These are phyloP conservation scores for Anhinga rufa DNA, from an alignment of 2,113 vertebrate genomes.

Conservation along the genomic window DNA sequence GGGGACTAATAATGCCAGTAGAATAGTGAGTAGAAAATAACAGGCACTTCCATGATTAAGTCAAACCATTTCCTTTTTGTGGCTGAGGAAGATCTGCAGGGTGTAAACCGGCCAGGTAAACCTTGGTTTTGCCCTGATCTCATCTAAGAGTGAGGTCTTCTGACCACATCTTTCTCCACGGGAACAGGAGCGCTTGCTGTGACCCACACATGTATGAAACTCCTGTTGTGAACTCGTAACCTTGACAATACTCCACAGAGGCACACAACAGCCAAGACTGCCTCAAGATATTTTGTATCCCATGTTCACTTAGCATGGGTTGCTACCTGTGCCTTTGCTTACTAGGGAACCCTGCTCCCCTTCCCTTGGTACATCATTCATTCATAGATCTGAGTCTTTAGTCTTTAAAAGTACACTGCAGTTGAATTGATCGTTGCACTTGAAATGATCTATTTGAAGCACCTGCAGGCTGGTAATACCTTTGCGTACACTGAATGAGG, in stretches of 20 bases:
- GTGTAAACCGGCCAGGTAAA: neutral
- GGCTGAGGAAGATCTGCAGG: conserved; percentile 8
- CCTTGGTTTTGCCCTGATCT: neutral
- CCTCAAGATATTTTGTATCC: neutral
- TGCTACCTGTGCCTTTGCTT: neutral
- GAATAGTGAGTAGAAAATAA: neutral
- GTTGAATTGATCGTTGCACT: neutral
- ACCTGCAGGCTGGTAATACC: neutral
- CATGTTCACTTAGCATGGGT: neutral
- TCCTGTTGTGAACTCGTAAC: neutral
- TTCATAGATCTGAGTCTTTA: neutral
- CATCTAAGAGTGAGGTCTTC: neutral
- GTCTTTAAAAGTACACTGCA: neutral
- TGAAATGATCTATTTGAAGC: neutral
- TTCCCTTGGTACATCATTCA: neutral
- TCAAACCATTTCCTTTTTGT: conserved; percentile 9
- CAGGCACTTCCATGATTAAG: neutral
- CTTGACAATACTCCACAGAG: neutral
- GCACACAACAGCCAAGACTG: neutral
- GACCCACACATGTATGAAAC: neutral
- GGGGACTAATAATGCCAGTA: neutral
- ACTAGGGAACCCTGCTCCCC: neutral
- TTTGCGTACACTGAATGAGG: neutral
- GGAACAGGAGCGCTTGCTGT: neutral
- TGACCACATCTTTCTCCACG: neutral